Percentiles rank a stretch among this genome's conserved stretches.
Evolutionary conservation across 2,797 vertebrate species (phyloP).

Genomic region (Toxotes lorentzi): DNA sequence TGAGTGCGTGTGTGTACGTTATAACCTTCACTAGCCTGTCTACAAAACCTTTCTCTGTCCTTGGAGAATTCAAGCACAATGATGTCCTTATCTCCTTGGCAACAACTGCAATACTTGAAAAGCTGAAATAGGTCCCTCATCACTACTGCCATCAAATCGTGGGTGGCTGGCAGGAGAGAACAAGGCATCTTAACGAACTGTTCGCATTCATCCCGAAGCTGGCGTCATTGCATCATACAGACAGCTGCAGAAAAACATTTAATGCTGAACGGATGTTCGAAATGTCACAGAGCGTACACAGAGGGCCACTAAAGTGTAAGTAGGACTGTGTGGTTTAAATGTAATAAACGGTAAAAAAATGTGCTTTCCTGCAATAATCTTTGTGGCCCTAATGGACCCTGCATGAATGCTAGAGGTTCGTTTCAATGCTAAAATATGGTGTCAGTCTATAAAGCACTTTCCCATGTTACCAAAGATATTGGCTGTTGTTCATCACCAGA

Average conservation of each 20-base stretch:
- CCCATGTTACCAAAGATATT: constrained; percentile 45
- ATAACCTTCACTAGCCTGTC: constrained; percentile 79
- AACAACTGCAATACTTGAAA: constrained; percentile 84
- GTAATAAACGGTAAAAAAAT: constrained; percentile 28
- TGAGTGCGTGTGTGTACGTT: constrained; percentile 45
- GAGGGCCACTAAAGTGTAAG: constrained; percentile 20
- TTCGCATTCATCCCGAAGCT: constrained; percentile 57
- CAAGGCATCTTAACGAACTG: constrained; percentile 74
- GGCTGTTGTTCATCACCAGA: constrained; percentile 58
- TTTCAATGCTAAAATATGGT: constrained; percentile 30
- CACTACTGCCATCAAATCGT: constrained; percentile 80
- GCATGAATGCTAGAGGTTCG: constrained; percentile 36
- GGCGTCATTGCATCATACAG: constrained; percentile 41
- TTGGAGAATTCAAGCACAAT: constrained; percentile 83
- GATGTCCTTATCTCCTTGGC: constrained; percentile 84
- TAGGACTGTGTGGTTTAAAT: constrained; percentile 6
- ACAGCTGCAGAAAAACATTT: constrained; percentile 41
- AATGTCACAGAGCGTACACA: constrained; percentile 33
- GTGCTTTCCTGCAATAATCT: constrained; percentile 8
- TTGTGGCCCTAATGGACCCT: constrained; percentile 30
- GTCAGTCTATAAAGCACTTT: constrained; percentile 26
- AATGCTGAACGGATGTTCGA: constrained; percentile 33
- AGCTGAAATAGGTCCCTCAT: constrained; percentile 81
- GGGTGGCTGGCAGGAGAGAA: constrained; percentile 73
- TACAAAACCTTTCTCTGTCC: constrained; percentile 79